Conservation (phyloP, 2,888 invertebrate genomes). For the Nephrotoma guestfalica region DNA sequence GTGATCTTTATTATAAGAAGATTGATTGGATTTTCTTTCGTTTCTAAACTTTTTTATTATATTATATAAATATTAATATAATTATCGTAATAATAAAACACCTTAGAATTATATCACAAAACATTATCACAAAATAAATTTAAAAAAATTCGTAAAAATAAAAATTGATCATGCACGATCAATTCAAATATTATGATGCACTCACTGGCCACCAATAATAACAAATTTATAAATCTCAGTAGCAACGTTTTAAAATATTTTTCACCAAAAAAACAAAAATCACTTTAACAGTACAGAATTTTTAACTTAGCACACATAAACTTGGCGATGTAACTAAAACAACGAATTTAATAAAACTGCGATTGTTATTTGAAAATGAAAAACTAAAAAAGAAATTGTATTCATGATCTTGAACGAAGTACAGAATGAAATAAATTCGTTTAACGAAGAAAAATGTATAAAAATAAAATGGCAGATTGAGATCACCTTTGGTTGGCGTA, state of each 20-base stretch:
- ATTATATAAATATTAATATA: neutral
- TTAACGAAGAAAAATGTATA: neutral
- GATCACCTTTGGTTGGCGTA: neutral
- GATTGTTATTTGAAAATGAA: neutral
- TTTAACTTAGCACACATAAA: neutral
- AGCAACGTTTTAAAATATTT: neutral
- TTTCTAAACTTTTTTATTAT: neutral
- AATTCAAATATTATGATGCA: neutral
- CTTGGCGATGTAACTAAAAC: neutral
- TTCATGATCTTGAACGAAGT: neutral
- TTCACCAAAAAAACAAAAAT: neutral
- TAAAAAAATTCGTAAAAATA: neutral
- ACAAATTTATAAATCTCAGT: neutral
- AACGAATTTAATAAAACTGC: neutral
- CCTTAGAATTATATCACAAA: slow-evolving; percentile 1
- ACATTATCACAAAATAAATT: neutral
- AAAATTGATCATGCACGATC: neutral
- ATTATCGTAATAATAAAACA: neutral
- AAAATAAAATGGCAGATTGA: neutral
- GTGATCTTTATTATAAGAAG: neutral
- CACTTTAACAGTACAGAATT: neutral
- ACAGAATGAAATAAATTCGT: neutral
- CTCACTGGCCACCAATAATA: neutral
- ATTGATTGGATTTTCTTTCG: neutral
- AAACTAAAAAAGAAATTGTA: neutral